Evolutionary conservation across 2,888 invertebrate species (phyloP), one percentile per base, ranked within the genome.

Genomic region (Dione vanillae): DNA sequence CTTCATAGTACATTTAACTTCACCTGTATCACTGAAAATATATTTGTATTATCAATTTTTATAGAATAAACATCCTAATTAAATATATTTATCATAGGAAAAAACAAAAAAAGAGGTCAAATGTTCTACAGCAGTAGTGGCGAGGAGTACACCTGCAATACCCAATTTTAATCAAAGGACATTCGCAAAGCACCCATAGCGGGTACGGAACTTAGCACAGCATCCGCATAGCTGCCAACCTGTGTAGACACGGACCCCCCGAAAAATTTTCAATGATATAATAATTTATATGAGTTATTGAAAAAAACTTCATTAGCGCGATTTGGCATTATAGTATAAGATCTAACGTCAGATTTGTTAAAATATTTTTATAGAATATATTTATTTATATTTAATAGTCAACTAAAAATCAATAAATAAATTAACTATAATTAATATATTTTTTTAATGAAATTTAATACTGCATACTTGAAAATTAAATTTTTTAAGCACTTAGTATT

Each of bases 191-290:
- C 61, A 45, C 14, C 43, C 41, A 10, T 20, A 20, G 1, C 9
- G 27, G 41, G 41, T 61, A 66, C 56, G 58, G 74, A 66, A 61
- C 20, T 59, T 65, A 65, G 52, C 51, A 43, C 72, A 72, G 72
- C 62, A 64, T 66, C 74, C 70, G 66, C 27, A 11, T 58, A 37
- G 52, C 67, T 74, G 72, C 49, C 37, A 0, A 27, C 65, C 72
- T 70, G 72, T 61, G 74, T 67, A 72, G 70, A 72, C 58, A 72
- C 72, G 72, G 70, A 74, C 72, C 65, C 70, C 65, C 43, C 0
- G 12, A 0, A 2, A 0, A 52, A n/a, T 16, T 58, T n/a, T 82
- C 79, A 78, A 77, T 81, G 83, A 2, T 43, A n/a, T n/a, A 7
- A 56, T 40, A 41, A 51, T 9, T 52, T 20, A 65, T 51, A 19